A percentile compares a stretch with the other conserved stretches of the same genome.
Evolutionary conservation across 2,888 invertebrate genomes (phyloP).

Genomic region (Melinaea marsaeus): DNA sequence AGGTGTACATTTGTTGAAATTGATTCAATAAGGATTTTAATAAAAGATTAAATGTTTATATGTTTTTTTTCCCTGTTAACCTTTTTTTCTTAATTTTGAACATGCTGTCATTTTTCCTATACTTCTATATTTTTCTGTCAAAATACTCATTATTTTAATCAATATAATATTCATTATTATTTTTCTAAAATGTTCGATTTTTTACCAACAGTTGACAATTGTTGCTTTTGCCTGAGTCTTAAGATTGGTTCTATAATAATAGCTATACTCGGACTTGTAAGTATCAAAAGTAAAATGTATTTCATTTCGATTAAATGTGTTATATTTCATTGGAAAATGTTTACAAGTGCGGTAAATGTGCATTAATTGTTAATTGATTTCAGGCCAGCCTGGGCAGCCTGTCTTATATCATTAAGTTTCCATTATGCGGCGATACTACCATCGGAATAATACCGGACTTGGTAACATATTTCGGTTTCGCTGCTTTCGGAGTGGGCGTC

Average conservation of each 20-base stretch:
- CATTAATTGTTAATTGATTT: too few species aligned
- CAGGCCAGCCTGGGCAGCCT: background rate
- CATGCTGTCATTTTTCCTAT: background rate
- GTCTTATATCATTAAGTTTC: background rate
- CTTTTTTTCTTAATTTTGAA: too few species aligned
- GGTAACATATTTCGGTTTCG: background rate
- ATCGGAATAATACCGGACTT: background rate
- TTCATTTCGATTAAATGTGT: too few species aligned
- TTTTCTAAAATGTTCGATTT: conserved; percentile 6
- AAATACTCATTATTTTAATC: background rate
- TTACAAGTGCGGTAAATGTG: too few species aligned
- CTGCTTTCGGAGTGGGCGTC: background rate
- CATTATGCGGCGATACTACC: background rate
- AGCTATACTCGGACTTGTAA: conserved; percentile 8
- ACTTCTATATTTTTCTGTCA: background rate
- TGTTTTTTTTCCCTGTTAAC: too few species aligned
- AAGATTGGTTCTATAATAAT: conserved; percentile 6
- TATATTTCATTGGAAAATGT: too few species aligned
- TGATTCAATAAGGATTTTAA: too few species aligned
- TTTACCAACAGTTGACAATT: conserved; percentile 24
- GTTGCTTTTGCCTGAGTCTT: conserved; percentile 13
- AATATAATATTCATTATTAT: background rate
- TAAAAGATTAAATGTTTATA: too few species aligned
- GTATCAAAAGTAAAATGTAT: background rate
- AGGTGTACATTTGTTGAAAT: too few species aligned